Evolutionary conservation across 37 sponge, comb jelly and placozoan species (phyloP), one percentile per base, ranked within the genome.

Genomic region (Cladorhizidae sp.): DNA sequence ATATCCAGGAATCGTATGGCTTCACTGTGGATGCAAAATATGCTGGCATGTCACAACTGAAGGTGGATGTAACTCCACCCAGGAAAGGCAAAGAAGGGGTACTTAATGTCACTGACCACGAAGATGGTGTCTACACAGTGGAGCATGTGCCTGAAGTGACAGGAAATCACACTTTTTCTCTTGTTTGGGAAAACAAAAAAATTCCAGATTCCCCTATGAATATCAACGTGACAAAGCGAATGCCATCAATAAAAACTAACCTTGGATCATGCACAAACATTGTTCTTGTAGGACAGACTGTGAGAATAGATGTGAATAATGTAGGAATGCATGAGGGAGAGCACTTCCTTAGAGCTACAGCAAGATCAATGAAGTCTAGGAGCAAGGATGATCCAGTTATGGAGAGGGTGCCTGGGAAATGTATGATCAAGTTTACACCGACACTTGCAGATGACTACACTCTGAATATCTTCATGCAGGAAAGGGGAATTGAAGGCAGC

Each of bases 1-100:
- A 72, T 52, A 49, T 90, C 0, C 58, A 35, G 21, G 78, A 84
- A 38, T 81, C 71, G 28, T 20, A 69, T 25, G 28, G 28, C 5
- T 75, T 84, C 42, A 50, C 32, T 7, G 84, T 92, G 6, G 88
- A 92, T 64, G 65, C 81, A 39, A 81, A 75, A 0, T 54, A 84
- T 41, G 92, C 93, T 45, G 95, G 92, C 29, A 81, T 45, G 52
- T 88, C 80, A 5, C 81, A 91, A 11, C 67, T 91, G n/a, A 31
- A 15, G 40, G 56, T 88, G 65, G 64, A 82, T 35, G 61, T 63
- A 26, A 57, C 45, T 26, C 17, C 86, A 74, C 57, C 72, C 25
- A 67, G 51, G 70, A 51, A 37, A 75, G 65, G 65, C 17, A 40
- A 77, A 77, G 64, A 41, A 11, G 62, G 40, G 40, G 41, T 52